Evolutionary conservation across 2,113 vertebrate species (phyloP).

Genomic region (Paradoxurus hermaphroditus): DNA sequence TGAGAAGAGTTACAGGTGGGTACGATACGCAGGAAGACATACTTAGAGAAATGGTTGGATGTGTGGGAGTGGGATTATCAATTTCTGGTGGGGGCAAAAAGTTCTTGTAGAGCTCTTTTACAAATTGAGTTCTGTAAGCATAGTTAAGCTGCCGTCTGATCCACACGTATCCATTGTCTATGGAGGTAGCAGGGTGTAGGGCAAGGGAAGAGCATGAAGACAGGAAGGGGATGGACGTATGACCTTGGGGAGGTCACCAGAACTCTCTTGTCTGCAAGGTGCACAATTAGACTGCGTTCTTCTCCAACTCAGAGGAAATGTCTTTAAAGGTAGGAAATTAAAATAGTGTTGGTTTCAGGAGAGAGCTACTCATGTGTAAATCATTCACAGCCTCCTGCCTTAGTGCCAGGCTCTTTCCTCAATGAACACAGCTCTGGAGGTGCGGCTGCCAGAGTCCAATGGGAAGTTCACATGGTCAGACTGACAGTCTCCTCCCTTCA

Average conservation of each 20-base stretch:
- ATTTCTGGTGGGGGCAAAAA: not conserved
- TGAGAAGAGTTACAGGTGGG: not conserved
- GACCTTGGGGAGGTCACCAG: not conserved
- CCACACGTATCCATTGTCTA: not conserved
- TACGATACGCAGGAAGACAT: not conserved
- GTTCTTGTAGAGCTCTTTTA: not conserved
- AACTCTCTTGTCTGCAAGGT: not conserved
- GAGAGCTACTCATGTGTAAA: not conserved
- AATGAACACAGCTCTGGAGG: not conserved
- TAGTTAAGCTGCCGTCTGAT: not conserved
- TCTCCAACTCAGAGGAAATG: not conserved
- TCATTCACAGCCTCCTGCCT: not conserved
- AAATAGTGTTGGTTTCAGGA: not conserved
- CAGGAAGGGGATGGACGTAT: not conserved
- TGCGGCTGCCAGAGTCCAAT: not conserved
- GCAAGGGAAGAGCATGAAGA: not conserved
- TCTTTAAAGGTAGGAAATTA: slow-evolving; percentile 22
- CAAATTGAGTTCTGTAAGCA: not conserved
- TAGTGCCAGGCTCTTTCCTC: not conserved
- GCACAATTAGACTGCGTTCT: not conserved
- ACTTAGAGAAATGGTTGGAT: not conserved
- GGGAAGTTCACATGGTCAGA: not conserved
- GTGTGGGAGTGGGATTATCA: not conserved
- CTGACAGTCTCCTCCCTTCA: not conserved
- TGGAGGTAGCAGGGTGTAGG: not conserved